Evolutionary conservation across 1,140 invertebrate species (phyloP).

Genomic region (Neodiprion lecontei): DNA sequence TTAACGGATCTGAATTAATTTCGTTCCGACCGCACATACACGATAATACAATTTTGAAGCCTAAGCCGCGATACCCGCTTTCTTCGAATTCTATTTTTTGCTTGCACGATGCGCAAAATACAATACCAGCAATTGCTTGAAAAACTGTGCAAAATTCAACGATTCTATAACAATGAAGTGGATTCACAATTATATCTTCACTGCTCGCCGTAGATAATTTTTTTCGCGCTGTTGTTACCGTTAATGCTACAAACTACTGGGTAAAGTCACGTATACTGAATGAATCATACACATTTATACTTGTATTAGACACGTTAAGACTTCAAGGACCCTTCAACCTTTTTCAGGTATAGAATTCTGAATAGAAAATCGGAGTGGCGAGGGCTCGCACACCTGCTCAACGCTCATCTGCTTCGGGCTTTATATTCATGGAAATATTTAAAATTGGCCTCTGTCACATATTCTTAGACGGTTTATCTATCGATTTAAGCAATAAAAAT

Average conservation of each 20-base stretch:
- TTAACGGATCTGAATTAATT: constrained; percentile 27
- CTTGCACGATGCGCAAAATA: constrained; percentile 26
- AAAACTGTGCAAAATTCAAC: constrained; percentile 29
- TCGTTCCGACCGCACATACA: constrained; percentile 25
- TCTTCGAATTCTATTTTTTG: constrained; percentile 25
- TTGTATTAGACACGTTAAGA: too few relatives aligned
- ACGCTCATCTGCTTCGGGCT: too few relatives aligned
- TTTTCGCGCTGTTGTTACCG: constrained; percentile 24
- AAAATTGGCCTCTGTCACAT: too few relatives aligned
- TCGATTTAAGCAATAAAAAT: too few relatives aligned
- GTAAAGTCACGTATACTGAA: too few relatives aligned
- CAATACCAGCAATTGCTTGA: constrained; percentile 22
- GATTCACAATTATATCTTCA: constrained; percentile 22
- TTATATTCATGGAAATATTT: too few relatives aligned
- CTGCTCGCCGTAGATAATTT: constrained; percentile 19
- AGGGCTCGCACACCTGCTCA: too few relatives aligned
- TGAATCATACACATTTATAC: too few relatives aligned
- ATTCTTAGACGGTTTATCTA: too few relatives aligned
- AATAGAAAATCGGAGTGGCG: too few relatives aligned
- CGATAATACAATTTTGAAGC: constrained; percentile 26
- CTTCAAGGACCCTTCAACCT: too few relatives aligned
- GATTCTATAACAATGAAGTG: constrained; percentile 26
- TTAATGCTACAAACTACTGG: not conserved
- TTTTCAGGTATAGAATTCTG: too few relatives aligned
- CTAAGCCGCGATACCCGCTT: constrained; percentile 27